Conservation (phyloP, 2,888 invertebrate species). For the Elgonia sp. region DNA sequence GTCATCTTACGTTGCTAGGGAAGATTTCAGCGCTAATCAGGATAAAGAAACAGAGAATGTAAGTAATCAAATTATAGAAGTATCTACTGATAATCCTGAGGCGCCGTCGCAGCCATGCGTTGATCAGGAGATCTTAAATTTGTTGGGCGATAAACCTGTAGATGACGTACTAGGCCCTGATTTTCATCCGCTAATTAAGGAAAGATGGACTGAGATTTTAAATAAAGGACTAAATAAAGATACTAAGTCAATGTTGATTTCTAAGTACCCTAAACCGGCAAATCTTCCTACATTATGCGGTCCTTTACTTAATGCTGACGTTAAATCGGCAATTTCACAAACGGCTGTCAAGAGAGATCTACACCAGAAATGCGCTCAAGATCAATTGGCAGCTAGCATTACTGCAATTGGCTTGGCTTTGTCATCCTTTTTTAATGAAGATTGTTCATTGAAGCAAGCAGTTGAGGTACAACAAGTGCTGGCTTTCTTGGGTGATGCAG, state of each 20-base stretch:
- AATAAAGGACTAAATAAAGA: background rate
- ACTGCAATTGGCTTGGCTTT: constrained; percentile 36
- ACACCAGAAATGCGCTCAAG: constrained; percentile 11
- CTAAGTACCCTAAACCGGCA: background rate
- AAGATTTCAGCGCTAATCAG: too few relatives aligned
- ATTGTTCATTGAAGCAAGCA: background rate
- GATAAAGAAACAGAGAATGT: too few relatives aligned
- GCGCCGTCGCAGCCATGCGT: too few relatives aligned
- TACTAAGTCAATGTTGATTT: background rate
- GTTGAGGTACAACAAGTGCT: background rate
- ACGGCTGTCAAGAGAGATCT: background rate
- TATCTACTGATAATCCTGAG: too few relatives aligned
- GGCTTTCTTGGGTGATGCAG: constrained; percentile 13
- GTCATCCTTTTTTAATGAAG: constrained; percentile 31
- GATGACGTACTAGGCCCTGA: background rate
- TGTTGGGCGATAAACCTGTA: too few relatives aligned
- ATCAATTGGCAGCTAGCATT: constrained; percentile 18
- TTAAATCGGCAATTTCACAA: background rate
- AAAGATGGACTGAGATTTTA: background rate
- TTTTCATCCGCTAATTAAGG: background rate
- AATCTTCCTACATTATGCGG: background rate
- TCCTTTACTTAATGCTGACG: background rate
- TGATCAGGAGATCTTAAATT: too few relatives aligned
- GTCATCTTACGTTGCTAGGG: too few relatives aligned
- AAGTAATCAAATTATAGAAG: too few relatives aligned